Base-by-base conservation (phyloP, 2,797 vertebrate genomes). In the Heteromormyrus szaboi region DNA sequence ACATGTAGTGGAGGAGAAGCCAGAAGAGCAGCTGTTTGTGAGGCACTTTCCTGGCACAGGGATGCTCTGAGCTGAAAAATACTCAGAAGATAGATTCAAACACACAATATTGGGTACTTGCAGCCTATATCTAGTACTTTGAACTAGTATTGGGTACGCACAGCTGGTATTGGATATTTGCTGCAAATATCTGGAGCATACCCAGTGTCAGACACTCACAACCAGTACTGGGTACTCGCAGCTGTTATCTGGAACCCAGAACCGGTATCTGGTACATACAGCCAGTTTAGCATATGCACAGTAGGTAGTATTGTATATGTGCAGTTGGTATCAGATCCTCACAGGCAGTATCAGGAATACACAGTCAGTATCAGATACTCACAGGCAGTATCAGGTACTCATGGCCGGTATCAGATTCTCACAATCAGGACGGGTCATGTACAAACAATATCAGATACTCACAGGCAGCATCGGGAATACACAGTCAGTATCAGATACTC, bases 121-220 rank as follows among this genome's bases (percentile, higher is more conserved):
- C 65, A 33, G 9, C 12, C 11, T 4, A 14, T 37, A 41, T 76
- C 29, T 29, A 33, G 29, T 41, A 76, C 4, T 76, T 0, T 76
- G 29, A 76, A 14, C 4, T 33, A 76, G 22, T 59, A 59, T 50
- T 25, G 14, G 41, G 22, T 33, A 51, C 4, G 0, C 1, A 76
- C 12, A 76, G 29, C 25, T 0, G 25, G 25, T 72, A 14, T 17
- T 46, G 86, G 87, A 90, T 46, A 85, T 85, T 87, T 59, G 4
- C 29, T 14, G 72, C 33, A 44, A 19, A 37, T 17, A 37, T 59
- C n/a, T 59, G 29, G 72, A 19, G 72, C 87, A 89, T 89, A 90
- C 53, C 22, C n/a, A 50, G 7, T 46, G 37, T 29, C 48, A 53
- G 12, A 17, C 25, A 68, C 22, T 56, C 50, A 87, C 81, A 44